Base-by-base conservation (phyloP, 1,140 invertebrate genomes). In the Atopsyche davidsoni region DNA sequence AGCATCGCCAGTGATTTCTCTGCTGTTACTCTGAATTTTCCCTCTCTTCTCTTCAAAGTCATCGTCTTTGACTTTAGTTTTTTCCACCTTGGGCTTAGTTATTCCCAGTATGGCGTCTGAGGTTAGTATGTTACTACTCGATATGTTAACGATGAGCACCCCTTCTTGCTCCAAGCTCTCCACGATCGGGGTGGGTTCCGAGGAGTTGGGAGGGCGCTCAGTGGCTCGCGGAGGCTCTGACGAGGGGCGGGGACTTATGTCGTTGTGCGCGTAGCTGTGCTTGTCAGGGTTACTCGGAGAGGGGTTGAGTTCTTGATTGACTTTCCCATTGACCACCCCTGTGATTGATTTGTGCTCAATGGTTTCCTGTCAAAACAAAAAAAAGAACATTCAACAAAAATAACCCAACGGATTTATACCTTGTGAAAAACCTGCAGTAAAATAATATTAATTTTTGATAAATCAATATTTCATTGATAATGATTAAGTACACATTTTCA, bases 1-100 rank as follows among this genome's bases (percentile, higher is more conserved):
- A 25, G 61, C 63, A 56, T 70, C 70, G 19, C 69, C 72, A 28
- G 68, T 69, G 23, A 74, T 75, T 62, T 75, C 72, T 45, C 70
- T 53, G 51, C 67, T 74, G 34, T 75, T 74, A 48, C 71, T 74
- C 58, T 75, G 73, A 35, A 74, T 73, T 60, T 75, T 74, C 25
- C 70, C 70, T 22, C 64, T 67, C 1, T 66, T 67, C 58, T 75
- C 72, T 39, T 75, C 70, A 49, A 66, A 25, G 38, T 57, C 50
- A 1, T 44, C 38, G 10, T 43, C 31, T 11, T 24, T 46, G 7
- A 34, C 6, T 11, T 24, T 23, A 10, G 25, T 36, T 13, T 36
- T 43, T 21, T 41, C 42, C 14, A 32, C 34, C 14, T 34, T 28
- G 4, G 51, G 32, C 24, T 55, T 55, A 10, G 39, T 49, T 13